Evolutionary conservation across 2,888 invertebrate species (phyloP), one percentile per base, ranked within the genome.

Genomic region (Calameuta pallipes): DNA sequence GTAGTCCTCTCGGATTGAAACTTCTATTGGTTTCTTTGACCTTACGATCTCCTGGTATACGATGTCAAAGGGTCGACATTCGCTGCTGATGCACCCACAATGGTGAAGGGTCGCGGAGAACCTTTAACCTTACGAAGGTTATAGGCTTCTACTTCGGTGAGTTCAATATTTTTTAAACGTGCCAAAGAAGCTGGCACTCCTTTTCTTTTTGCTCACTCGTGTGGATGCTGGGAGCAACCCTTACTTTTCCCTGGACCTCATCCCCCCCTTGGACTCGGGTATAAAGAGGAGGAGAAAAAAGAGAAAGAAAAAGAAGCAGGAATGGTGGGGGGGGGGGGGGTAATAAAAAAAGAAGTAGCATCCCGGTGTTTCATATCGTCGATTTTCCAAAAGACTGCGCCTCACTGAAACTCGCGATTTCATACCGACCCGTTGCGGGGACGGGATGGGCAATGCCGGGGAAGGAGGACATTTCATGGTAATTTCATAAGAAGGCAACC

Each of bases 361-460:
- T 33, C 71, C 83, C 85, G 82, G 82, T 87, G 86, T 89, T 90
- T 90, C 90, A 90, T 90, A 89, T 89, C 87, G 87, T 83, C 90
- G 89, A 90, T 90, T 90, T 90, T 90, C 90, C 89, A 77, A 86
- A 81, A 89, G 90, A 85, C 87, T 90, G 88, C 83, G 84, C 83
- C 76, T 75, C 79, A 78, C 81, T 81, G 83, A 56, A 56, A 56
- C 23, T 56, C 56, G 56, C 23, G 56, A 56, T 56, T 56, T 56
- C 56, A 56, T 56, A 56, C 56, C 56, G 23, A 56, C 56, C 56
- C 56, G 56, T 9, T 15, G 56, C 23, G 4, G 6, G 23, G 56
- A 6, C 41, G 1, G 23, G 41, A 23, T 0, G 41, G 23, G 2
- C 6, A 23, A 56, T 1, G 23, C 23, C 23, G 6, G 15, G 23